Conservation (phyloP, 2,113 vertebrate genomes). For the Amazona guildingii region DNA sequence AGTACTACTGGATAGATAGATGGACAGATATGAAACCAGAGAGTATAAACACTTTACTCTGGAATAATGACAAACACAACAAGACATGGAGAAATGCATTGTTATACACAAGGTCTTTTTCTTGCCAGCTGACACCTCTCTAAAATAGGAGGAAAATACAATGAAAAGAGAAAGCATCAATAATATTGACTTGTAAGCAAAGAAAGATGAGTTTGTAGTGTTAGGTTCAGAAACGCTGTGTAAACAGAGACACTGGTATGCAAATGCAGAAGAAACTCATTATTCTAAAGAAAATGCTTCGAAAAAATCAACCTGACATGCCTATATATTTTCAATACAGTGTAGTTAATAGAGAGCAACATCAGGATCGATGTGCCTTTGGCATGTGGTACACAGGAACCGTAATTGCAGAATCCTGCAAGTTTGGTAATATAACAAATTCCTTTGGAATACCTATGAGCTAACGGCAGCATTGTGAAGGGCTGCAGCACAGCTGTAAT, state of each 20-base stretch:
- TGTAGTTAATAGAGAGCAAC: neutral
- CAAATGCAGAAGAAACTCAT: slow-evolving; percentile 17
- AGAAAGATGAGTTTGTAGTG: neutral
- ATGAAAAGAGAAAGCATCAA: slow-evolving; percentile 3
- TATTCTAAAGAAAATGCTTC: neutral
- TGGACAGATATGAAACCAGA: neutral
- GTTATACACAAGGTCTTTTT: neutral
- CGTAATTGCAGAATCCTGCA: rapidly evolving
- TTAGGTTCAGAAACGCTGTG: neutral
- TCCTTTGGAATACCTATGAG: neutral
- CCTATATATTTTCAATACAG: neutral
- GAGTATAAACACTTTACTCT: neutral
- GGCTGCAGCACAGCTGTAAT: neutral
- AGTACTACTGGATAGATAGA: neutral
- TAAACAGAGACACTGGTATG: neutral
- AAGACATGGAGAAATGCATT: neutral
- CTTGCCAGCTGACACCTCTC: neutral
- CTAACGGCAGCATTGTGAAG: neutral
- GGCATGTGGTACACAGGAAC: neutral
- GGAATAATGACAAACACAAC: neutral
- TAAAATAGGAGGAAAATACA: neutral
- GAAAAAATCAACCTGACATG: slow-evolving; percentile 1
- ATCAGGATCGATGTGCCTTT: neutral
- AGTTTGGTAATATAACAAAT: neutral
- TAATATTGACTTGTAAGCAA: neutral